A percentile compares a stretch with the other conserved stretches of the same genome.
Evolutionary conservation across 2,888 invertebrate genomes (phyloP).

Genomic region (Lepidocyrtoides sp.): DNA sequence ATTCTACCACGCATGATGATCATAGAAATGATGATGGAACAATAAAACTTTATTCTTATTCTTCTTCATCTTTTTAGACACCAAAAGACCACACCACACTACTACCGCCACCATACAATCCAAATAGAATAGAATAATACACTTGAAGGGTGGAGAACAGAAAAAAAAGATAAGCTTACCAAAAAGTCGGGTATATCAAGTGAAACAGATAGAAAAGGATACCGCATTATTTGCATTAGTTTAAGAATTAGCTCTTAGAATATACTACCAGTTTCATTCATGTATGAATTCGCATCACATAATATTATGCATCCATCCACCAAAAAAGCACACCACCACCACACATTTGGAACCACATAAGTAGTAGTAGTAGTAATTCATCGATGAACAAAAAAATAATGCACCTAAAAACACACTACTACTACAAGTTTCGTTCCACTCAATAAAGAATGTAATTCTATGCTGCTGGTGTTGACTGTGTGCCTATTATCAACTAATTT

Average conservation of each 20-base stretch:
- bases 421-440: too few species aligned
- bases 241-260: too few species aligned
- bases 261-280: constrained; percentile 17
- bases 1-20: constrained; percentile 5
- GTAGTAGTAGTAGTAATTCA: neutral
- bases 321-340: neutral
- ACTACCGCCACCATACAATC: neutral
- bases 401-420: neutral
- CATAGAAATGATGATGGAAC: neutral
- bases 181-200: neutral
- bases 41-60: constrained; percentile 4
- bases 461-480: too few species aligned
- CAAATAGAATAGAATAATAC: neutral
- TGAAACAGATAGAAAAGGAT: constrained; percentile 7
- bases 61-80: too few species aligned
- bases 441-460: too few species aligned
- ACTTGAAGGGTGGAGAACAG: constrained; percentile 40
- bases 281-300: neutral
- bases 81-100: neutral
- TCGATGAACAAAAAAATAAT: neutral
- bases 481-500: too few species aligned
- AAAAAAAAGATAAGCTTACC: constrained; percentile 29
- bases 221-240: constrained; percentile 20
- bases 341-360: neutral
- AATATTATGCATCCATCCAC: neutral